Evolutionary conservation across 2,797 vertebrate species (phyloP).

Genomic region (Pitangus sulphuratus): DNA sequence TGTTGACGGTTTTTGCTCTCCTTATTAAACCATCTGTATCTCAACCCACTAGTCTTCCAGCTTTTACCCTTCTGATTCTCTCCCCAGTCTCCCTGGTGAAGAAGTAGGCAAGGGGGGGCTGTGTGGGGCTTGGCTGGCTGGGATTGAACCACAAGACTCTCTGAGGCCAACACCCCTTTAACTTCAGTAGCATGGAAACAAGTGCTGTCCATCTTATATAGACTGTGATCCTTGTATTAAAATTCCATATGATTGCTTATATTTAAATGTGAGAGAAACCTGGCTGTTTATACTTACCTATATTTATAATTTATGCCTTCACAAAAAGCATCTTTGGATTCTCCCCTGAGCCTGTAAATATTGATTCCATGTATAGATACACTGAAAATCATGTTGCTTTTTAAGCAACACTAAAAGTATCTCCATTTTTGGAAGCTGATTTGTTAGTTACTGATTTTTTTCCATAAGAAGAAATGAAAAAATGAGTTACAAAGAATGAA

Average conservation of each 20-base stretch:
- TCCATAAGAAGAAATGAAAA: not conserved
- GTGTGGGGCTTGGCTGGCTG: not conserved
- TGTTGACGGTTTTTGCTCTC: not conserved
- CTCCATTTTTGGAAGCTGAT: not conserved
- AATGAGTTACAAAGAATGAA: not conserved
- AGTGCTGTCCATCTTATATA: not conserved
- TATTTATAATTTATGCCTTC: not conserved
- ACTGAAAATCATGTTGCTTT: not conserved
- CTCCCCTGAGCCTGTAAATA: not conserved
- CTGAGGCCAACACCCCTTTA: not conserved
- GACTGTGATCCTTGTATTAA: not conserved
- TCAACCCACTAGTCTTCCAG: not conserved
- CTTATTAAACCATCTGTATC: not conserved
- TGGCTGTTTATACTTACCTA: not conserved
- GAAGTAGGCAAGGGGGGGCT: accelerated
- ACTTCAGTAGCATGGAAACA: not conserved
- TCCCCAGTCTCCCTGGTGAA: not conserved
- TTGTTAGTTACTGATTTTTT: not conserved
- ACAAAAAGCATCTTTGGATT: not conserved
- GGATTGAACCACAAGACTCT: not conserved
- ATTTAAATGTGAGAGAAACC: not conserved
- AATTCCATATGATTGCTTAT: not conserved
- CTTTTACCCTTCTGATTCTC: not conserved
- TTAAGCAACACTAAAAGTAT: not conserved
- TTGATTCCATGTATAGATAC: not conserved